Evolutionary conservation across 2,888 invertebrate genomes (phyloP).

Genomic region (Rotaria socialis): DNA sequence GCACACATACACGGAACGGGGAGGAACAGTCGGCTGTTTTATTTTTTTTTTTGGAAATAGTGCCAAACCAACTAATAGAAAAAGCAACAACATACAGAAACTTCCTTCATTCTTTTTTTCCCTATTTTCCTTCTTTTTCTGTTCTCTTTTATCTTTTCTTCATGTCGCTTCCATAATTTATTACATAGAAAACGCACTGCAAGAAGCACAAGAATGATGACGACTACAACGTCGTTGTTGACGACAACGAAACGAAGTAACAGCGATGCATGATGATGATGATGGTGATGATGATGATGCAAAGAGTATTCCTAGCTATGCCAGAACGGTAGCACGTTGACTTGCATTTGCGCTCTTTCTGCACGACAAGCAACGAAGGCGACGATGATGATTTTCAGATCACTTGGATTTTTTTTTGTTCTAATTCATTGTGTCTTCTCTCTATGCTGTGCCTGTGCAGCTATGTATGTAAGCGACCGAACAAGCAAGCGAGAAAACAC

Average conservation of each 20-base stretch:
- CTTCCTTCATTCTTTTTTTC: constrained; percentile 20
- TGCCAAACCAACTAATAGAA: not conserved
- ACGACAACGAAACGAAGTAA: not conserved
- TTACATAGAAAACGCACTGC: not conserved
- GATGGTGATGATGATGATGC: not conserved
- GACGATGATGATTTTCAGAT: constrained; percentile 17
- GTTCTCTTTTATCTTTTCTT: constrained; percentile 8
- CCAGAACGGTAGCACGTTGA: not conserved
- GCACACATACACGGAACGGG: not conserved
- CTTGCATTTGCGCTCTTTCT: not conserved
- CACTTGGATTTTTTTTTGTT: not conserved
- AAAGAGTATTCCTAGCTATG: not conserved
- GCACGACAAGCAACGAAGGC: not conserved
- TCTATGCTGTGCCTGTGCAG: not conserved
- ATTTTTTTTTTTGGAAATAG: constrained; percentile 21
- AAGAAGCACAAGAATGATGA: not conserved
- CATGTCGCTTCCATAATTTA: not conserved
- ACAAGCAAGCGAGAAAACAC: not conserved
- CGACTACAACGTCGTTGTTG: not conserved
- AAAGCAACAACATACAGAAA: not conserved
- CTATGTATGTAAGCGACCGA: not conserved
- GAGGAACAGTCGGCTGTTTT: not conserved
- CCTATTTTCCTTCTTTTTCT: not conserved
- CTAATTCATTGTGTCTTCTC: not conserved
- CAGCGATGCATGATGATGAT: not conserved